Evolutionary conservation across 2,888 invertebrate species (phyloP), one percentile per base, ranked within the genome.

Genomic region (Campopleginae sp.): DNA sequence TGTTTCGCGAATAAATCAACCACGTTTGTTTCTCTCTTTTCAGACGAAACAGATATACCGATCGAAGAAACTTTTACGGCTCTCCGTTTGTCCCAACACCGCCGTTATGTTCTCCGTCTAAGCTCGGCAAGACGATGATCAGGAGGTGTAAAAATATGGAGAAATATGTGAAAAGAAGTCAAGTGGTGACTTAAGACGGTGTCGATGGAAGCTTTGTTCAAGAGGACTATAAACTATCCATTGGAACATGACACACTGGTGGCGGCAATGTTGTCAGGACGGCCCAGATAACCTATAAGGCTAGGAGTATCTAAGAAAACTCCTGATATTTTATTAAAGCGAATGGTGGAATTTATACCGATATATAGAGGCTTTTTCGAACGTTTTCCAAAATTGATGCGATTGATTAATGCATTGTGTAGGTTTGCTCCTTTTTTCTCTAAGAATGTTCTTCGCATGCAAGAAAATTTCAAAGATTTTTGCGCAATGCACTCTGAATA

Each of bases 1-100:
- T 80, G 77, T 10, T 31, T 80, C 77, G 80, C 33, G 63, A 44
- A 80, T 86, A 86, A 86, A 86, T 86, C 82, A 86, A 74, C 38
- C 46, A 66, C 38, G 78, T 54, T 65, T 80, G 44, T 75, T 83
- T 80, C 74, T 77, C 72, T 77, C 74, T 38, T 75, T 83, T 80
- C 74, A 78, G 70, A 74, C 70, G 27, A 61, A 38, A 61, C 58
- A 68, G 31, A 51, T 46, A 65, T 48, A 76, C 23, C n/a, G 31
- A 44, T 70, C 51, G 80, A 83, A 70, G 54, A 27, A 65, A 71
- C 65, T 63, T 77, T 78, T 80, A 86, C 58, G 70, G 78, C 68
- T 77, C 68, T 63, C 31, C 33, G 70, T 71, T 71, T 71, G 70
- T 71, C 51, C n/a, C 12, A 71, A 48, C 68, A 46, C 68, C 46